Base-by-base conservation (phyloP, 2,113 vertebrate species). In the Proterorhinus semilunaris region DNA sequence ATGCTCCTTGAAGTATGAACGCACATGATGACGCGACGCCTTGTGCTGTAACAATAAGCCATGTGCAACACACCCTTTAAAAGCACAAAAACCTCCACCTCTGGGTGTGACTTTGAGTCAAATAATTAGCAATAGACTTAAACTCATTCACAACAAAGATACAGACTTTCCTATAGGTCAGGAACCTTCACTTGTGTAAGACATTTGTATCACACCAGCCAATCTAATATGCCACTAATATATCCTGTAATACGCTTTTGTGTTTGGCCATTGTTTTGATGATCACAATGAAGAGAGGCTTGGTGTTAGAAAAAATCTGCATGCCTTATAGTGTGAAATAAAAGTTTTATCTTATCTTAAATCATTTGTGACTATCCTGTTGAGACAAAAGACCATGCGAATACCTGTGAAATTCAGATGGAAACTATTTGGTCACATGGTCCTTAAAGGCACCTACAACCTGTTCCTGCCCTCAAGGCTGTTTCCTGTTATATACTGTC, bases 31-130 rank as follows among this genome's bases (percentile, higher is more conserved):
- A 69, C 72, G 21, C 65, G 65, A 53, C 81, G 84, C 79, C 76
- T 78, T 76, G 67, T 65, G 66, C 79, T 83, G 36, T 46, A 88
- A 88, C 83, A 90, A 88, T 85, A 86, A 85, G 75, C 67, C 65
- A 83, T 89, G 88, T 83, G 85, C 48, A 80, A 83, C 83, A 91
- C 87, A 67, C 85, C 82, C 85, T 76, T 48, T 45, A 69, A 69
- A 76, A 83, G 69, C 74, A 73, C 2, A 36, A 59, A 79, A 78
- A 74, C 69, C 72, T 45, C 75, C 74, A 65, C 61, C 75, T 17
- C 66, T 61, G 16, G 1, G 69, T 36, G 66, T 36, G 58, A 44
- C 50, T 58, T 53, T 78, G 53, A 8, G 42, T 53, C 12, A 9
- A 57, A 2, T 3, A 57, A 75, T 36, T 48, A 52, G 54, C 66